Base-by-base conservation (phyloP, 2,113 vertebrate genomes). In the Hiodon tergisus region DNA sequence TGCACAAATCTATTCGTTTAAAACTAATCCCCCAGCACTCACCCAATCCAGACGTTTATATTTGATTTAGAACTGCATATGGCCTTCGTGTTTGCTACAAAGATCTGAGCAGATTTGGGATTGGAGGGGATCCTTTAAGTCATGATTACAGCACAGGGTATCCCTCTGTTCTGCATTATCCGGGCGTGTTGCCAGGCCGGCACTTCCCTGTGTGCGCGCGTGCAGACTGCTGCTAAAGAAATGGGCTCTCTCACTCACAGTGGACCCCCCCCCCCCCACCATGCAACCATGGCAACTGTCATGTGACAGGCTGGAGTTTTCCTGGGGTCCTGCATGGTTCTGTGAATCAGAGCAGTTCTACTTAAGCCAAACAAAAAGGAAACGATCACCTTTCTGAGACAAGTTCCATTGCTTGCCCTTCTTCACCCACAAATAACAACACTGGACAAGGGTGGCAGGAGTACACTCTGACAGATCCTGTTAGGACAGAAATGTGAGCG, bases 181-280 rank as follows among this genome's bases (percentile, higher is more conserved):
- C 84, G 77, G 79, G 77, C 50, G 77, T 85, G 88, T 89, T 88
- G 78, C 88, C 73, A 89, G 86, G 88, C 83, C 81, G 68, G 79
- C 66, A 71, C 11, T n/a, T 58, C 3, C 17, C 8, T 13, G 53
- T 67, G 17, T 16, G 6, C 55, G 72, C 52, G 51, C 9, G 11
- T 46, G 62, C 11, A 31, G 31, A 17, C n/a, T 51, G 5, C 50
- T 53, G 8, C n/a, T 58, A n/a, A n/a, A 46, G 58, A 46, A 61
- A 60, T 31, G 60, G 17, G 46, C 73, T 46, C 54, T 17, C 65
- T 11, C 6, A 31, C 72, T 0, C 63, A 47, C 46, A 14, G 31
- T 73, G 17, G 17, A 16, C 46, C 2, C 72, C 6, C 50, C 4
- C 4, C 31, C 53, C 17, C 57, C 6, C 0, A 3, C 54, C 3